phyloP scores from a whole-genome alignment of 2,113 vertebrate genomes.

The Trinectes maculatus region DNA sequence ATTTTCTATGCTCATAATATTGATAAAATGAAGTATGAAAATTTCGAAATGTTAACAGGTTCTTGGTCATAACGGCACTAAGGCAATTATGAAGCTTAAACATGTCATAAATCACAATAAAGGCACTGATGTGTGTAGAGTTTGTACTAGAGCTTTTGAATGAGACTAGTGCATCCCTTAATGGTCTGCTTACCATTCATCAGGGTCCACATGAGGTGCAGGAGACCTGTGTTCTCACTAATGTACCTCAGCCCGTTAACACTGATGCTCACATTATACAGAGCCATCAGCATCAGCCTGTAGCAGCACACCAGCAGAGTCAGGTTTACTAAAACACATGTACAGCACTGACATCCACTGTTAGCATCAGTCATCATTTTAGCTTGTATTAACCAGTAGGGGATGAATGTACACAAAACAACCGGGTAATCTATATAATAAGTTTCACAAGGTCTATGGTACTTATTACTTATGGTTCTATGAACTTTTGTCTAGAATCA shows the following conservation, averaged over 20 bases:
- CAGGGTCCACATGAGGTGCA: slow-evolving; percentile 87
- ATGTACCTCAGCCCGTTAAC: slow-evolving; percentile 89
- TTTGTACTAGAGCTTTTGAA: background rate
- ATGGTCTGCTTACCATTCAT: slow-evolving; percentile 86
- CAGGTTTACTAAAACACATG: background rate
- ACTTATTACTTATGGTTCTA: no score
- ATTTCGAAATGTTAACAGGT: no score
- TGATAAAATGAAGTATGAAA: no score
- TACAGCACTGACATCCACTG: slow-evolving; percentile 32
- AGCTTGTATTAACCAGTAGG: no score
- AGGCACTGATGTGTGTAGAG: background rate
- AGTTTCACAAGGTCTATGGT: no score
- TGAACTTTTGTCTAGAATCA: no score
- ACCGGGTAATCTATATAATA: no score
- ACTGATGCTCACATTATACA: slow-evolving; percentile 95
- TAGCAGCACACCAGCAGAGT: slow-evolving; percentile 31
- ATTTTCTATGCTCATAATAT: no score
- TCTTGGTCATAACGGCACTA: no score
- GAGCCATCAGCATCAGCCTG: slow-evolving; percentile 93
- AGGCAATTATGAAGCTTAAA: no score
- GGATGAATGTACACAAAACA: no score
- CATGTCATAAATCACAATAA: background rate
- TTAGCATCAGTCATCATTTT: no score
- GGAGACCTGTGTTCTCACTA: slow-evolving; percentile 84
- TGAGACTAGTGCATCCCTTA: background rate